Evolutionary conservation across 2,888 invertebrate genomes (phyloP), one percentile per base, ranked within the genome.

Genomic region (Philonicus albiceps): DNA sequence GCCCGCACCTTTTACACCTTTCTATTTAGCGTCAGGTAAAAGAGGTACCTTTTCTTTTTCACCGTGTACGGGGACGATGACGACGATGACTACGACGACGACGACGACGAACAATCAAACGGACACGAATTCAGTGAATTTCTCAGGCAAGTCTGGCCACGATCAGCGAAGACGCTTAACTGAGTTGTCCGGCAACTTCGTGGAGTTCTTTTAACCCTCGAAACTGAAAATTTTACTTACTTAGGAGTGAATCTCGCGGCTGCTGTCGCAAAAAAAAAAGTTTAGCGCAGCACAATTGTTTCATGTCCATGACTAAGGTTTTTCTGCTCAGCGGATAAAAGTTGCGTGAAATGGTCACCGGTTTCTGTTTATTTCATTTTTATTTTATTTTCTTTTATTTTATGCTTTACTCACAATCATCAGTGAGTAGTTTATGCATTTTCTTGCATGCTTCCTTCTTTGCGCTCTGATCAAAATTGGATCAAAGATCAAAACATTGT

Each of bases 91-190:
- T 13, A 31, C 73, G 27, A n/a, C n/a, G n/a, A 34, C 6, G 40
- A 40, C 40, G 40, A 43, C 40, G 30, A 31, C 73, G 27, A 22
- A 27, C 30, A 16, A 22, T 73, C 30, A 16, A 43, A 30, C 30
- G 73, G 4, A 73, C 73, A 30, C 73, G 73, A 43, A 8, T 31
- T 19, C 6, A 64, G 16, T 19, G 74, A n/a, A 31, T 19, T n/a
- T 16, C n/a, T 8, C n/a, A 74, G 34, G n/a, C n/a, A 74, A 27
- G 74, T 85, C 74, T 74, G 37, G 40, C 74, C 85, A 34, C 85
- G 85, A 85, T 85, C 85, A 85, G 30, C 31, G 74, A 74, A 53
- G 74, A 31, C 74, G 74, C n/a, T 74, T 85, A 74, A 85, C 85
- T 85, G 85, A 74, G 22, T n/a, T 37, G 85, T 31, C 74, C 73